A percentile compares a stretch with the other conserved stretches of the same genome.
phyloP scores from a whole-genome alignment of 2,113 vertebrate genomes.

The Actinemys pallida region DNA sequence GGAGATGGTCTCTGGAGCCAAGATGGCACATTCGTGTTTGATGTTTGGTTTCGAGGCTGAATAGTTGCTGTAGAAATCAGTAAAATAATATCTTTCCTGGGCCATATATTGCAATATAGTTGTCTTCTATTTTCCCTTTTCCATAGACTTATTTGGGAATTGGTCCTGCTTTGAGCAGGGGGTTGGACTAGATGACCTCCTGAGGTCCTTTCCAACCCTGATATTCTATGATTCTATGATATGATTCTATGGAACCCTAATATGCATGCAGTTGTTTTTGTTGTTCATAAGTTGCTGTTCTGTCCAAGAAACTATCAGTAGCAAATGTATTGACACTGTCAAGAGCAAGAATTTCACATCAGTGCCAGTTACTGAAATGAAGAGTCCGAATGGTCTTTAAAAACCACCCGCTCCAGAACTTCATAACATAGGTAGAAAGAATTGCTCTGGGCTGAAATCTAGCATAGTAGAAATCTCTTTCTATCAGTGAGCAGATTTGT shows the following conservation, averaged over 20 bases:
- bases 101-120: background rate
- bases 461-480: background rate
- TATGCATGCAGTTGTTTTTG: background rate
- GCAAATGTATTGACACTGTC: background rate
- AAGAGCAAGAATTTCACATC: background rate
- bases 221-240: too few relatives aligned
- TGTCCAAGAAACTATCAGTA: background rate
- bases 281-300: slow-evolving; percentile 1
- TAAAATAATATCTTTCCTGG: background rate
- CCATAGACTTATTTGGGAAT: background rate
- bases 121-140: background rate
- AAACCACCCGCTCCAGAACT: background rate
- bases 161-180: too few relatives aligned
- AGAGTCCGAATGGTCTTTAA: background rate
- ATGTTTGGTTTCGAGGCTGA: background rate
- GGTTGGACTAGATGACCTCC: too few relatives aligned
- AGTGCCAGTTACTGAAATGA: background rate
- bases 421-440: background rate
- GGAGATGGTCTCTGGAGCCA: background rate
- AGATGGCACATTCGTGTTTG: too few relatives aligned
- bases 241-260: background rate
- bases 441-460: background rate
- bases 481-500: background rate
- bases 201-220: too few relatives aligned
- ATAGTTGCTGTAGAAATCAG: background rate